Evolutionary conservation across 2,797 vertebrate genomes (phyloP).

Genomic region (Esox lucius): DNA sequence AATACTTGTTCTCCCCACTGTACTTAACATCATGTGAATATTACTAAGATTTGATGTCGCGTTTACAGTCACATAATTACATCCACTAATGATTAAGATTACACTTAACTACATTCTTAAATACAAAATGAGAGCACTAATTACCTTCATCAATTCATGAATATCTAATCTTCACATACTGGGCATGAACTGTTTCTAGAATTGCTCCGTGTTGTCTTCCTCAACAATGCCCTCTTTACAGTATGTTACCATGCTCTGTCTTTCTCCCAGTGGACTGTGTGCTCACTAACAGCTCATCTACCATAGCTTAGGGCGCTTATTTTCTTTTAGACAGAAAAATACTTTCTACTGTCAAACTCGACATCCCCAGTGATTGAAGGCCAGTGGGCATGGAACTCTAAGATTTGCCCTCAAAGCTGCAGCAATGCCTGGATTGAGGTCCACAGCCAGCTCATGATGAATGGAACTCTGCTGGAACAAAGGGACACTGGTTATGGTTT

Average conservation of each 20-base stretch:
- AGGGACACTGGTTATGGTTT: slow-evolving; percentile 69
- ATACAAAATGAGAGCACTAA: background rate
- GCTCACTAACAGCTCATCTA: slow-evolving; percentile 75
- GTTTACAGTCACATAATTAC: background rate
- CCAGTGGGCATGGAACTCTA: slow-evolving; percentile 78
- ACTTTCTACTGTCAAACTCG: slow-evolving; percentile 78
- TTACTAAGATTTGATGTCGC: too few relatives aligned
- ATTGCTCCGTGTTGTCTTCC: slow-evolving; percentile 61
- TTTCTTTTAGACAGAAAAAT: slow-evolving; percentile 67
- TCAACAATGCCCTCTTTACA: slow-evolving; percentile 66
- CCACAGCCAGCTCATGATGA: slow-evolving; percentile 65
- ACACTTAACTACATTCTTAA: background rate
- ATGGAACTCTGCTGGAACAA: slow-evolving; percentile 71
- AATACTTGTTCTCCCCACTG: too few relatives aligned
- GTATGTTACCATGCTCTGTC: slow-evolving; percentile 58
- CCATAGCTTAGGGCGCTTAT: slow-evolving; percentile 76
- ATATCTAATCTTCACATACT: background rate
- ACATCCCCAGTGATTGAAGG: slow-evolving; percentile 75
- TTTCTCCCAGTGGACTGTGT: slow-evolving; percentile 64
- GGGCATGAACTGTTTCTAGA: background rate
- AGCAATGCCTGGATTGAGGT: slow-evolving; percentile 62
- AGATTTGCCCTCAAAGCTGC: slow-evolving; percentile 75
- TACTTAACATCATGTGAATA: too few relatives aligned
- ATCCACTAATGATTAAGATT: too few relatives aligned
- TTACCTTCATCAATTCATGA: background rate